phyloP scores from a whole-genome alignment of 2,797 vertebrate genomes.

The Eidolon dupreanum region DNA sequence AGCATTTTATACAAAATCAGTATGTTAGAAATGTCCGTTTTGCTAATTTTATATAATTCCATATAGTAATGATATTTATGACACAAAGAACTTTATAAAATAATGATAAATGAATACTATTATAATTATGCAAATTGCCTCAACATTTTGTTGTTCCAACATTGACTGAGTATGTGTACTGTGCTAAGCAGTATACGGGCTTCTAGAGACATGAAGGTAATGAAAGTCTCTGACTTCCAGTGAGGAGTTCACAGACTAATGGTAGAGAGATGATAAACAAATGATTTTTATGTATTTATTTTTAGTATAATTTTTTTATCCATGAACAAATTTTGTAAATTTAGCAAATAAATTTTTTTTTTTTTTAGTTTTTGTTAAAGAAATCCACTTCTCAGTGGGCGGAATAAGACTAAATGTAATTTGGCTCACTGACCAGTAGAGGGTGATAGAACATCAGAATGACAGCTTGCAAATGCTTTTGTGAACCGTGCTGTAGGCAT shows the following conservation, averaged over 20 bases:
- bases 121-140: neutral
- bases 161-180: neutral
- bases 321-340: constrained; percentile 1
- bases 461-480: neutral
- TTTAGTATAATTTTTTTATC: constrained; percentile 6
- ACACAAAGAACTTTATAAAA: neutral
- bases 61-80: neutral
- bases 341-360: constrained; percentile 12
- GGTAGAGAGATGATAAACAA: neutral
- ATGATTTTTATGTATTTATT: neutral
- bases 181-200: neutral
- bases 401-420: neutral
- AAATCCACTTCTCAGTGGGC: neutral
- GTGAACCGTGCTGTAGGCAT: neutral
- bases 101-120: neutral
- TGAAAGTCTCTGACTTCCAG: neutral
- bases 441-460: constrained; percentile 57
- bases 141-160: neutral
- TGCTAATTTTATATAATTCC: constrained; percentile 18
- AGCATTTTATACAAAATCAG: neutral
- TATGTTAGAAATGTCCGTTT: neutral
- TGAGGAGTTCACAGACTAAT: neutral
- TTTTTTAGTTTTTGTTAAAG: constrained; percentile 1
- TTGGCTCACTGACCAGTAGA: constrained; percentile 45
- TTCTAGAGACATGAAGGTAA: neutral